Evolutionary conservation across 2,797 vertebrate species (phyloP).

Genomic region (Sebastes diploproa): DNA sequence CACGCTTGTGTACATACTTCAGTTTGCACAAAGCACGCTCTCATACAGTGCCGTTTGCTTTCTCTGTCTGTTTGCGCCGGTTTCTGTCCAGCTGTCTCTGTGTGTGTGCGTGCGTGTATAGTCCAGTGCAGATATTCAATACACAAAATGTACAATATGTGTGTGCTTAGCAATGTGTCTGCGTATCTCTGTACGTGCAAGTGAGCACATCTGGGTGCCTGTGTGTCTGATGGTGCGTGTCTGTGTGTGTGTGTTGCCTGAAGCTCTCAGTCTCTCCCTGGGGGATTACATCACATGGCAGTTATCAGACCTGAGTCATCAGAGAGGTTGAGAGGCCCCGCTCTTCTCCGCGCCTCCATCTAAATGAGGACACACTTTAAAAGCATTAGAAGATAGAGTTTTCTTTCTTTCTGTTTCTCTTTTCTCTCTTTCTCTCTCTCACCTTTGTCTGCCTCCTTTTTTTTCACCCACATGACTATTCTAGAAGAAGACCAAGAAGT

Average conservation of each 20-base stretch:
- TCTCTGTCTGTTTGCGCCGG: conserved; percentile 36
- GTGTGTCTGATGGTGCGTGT: conserved; percentile 30
- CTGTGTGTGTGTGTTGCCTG: conserved; percentile 26
- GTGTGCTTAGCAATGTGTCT: not conserved
- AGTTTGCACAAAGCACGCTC: conserved; percentile 52
- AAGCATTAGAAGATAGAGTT: conserved; percentile 10
- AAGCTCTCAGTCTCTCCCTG: conserved; percentile 57
- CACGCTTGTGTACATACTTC: conserved; percentile 40
- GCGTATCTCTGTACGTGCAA: not conserved
- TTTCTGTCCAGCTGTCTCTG: not conserved
- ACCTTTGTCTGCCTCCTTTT: not conserved
- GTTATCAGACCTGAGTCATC: conserved; percentile 76
- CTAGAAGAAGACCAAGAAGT: conserved; percentile 6
- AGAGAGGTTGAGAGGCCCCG: conserved; percentile 58
- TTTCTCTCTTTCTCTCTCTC: not conserved
- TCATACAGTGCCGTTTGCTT: conserved; percentile 36
- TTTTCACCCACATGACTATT: not conserved
- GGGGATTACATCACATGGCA: conserved; percentile 68
- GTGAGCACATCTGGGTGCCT: conserved; percentile 39
- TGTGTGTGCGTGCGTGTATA: not conserved
- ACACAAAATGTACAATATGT: conserved; percentile 7
- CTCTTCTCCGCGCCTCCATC: conserved; percentile 31
- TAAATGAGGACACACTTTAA: conserved; percentile 39
- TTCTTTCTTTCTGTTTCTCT: not conserved
- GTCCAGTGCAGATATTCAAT: not conserved